Evolutionary conservation across 2,888 invertebrate species (phyloP), one percentile per base, ranked within the genome.

Genomic region (Drosophila antonietae): DNA sequence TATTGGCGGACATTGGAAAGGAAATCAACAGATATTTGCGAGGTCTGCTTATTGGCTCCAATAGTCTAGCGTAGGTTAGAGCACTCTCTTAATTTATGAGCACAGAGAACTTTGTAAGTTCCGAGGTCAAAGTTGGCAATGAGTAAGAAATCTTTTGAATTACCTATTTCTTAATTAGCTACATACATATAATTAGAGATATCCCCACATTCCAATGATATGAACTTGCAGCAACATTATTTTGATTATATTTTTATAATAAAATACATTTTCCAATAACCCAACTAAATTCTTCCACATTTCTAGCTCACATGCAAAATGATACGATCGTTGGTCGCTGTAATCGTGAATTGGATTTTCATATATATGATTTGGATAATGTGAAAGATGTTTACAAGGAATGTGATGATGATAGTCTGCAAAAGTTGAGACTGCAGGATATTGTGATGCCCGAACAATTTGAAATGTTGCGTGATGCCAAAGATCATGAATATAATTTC

Each of bases 321-420:
- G 90, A 91, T 68, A 77, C 75, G 3, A 83, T 91, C 51, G 85
- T 90, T 43, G 92, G 92, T 0, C 88, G 81, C 37, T 92, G 91
- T 64, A 92, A 92, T 75, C 80, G 80, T 3, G 92, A 92, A 61
- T 81, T 92, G 51, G 88, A 91, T 31, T 90, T 92, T 56, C 89
- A 91, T 71, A 35, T 61, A 8, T 92, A 90, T 58, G 84, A 91
- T 65, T 51, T 90, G 75, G 80, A 73, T 5, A 81, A 79, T 49
- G 82, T 85, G 0, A 89, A 86, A 62, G 61, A 76, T 23, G 31
- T 61, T 0, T 79, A 81, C n/a, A 79, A 72, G 0, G 87, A 84
- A 20, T 81, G 80, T 64, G 78, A 78, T 7, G 89, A 91, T 61
- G 90, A 90, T 14, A 81, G 75, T 20, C 63, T 88, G 37, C 65